Conservation (phyloP, 2,888 invertebrate genomes). For the Pammene fasciana region DNA sequence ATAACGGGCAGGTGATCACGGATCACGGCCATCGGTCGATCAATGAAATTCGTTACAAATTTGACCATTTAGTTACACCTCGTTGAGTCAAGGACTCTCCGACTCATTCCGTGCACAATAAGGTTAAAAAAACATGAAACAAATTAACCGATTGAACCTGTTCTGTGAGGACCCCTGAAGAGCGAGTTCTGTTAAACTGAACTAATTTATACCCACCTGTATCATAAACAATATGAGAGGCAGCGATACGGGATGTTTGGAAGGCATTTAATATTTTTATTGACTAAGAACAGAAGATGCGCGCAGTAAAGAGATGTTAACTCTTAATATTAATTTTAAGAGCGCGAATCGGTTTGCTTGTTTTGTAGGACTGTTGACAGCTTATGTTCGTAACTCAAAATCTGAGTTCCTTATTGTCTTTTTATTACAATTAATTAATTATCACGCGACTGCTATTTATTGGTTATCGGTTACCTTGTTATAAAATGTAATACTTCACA, state of each 20-base stretch:
- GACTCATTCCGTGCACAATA: slow-evolving; percentile 75
- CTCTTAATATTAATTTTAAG: slow-evolving; percentile 60
- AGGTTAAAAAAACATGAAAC: slow-evolving; percentile 69
- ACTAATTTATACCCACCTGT: slow-evolving; percentile 80
- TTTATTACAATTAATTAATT: background rate
- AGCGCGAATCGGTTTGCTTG: slow-evolving; percentile 56
- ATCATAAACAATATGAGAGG: slow-evolving; percentile 75
- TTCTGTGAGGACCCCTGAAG: slow-evolving; percentile 77
- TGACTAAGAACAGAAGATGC: slow-evolving; percentile 50
- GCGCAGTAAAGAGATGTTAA: slow-evolving; percentile 60
- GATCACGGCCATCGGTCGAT: slow-evolving; percentile 71
- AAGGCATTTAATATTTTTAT: slow-evolving; percentile 63
- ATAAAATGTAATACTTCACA: background rate
- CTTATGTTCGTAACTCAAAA: slow-evolving; percentile 47
- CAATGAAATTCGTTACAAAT: slow-evolving; percentile 78
- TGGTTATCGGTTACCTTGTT: background rate
- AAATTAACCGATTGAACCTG: slow-evolving; percentile 81
- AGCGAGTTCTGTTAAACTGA: slow-evolving; percentile 75
- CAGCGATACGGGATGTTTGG: slow-evolving; percentile 62
- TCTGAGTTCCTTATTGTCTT: slow-evolving; percentile 2
- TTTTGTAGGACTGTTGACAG: slow-evolving; percentile 60
- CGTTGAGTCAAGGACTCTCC: slow-evolving; percentile 81
- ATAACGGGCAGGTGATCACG: slow-evolving; percentile 76
- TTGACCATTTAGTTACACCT: slow-evolving; percentile 81
- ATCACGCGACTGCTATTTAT: slow-evolving; percentile 3